Percentiles rank a stretch among this genome's conserved stretches.
Conservation (phyloP, 2,113 vertebrate genomes). For the Andinoacara biseriatus region DNA sequence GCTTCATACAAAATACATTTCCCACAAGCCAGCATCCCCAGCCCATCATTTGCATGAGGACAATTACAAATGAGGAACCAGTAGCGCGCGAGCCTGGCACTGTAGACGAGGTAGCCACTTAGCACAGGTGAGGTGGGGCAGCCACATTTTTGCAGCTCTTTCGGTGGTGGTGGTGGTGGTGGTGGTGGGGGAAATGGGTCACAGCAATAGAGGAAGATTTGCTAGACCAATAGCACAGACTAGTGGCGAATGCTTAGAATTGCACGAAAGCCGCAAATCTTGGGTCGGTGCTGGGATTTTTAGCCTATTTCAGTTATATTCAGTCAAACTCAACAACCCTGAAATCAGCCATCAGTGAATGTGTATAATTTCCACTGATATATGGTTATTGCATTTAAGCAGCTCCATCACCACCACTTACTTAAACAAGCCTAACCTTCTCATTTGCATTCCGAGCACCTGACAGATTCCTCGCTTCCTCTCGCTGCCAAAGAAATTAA, state of each 20-base stretch:
- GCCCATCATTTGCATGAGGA: conserved; percentile 56
- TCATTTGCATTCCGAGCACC: conserved; percentile 11
- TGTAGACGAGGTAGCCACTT: conserved; percentile 37
- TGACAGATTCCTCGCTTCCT: background rate
- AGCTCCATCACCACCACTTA: conserved; percentile 16
- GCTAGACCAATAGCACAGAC: conserved; percentile 75
- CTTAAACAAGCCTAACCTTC: conserved; percentile 20
- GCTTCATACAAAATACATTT: conserved; percentile 33
- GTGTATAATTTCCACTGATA: conserved; percentile 24
- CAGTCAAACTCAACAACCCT: conserved; percentile 18
- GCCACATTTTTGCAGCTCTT: conserved; percentile 46
- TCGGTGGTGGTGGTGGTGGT: too few relatives aligned
- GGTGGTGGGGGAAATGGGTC: conserved; percentile 66
- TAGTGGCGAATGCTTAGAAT: conserved; percentile 51
- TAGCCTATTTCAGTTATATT: background rate
- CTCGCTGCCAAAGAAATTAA: conserved; percentile 29
- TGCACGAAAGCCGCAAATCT: background rate
- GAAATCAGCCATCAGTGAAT: conserved; percentile 8
- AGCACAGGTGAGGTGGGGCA: conserved; percentile 66
- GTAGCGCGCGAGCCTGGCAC: conserved; percentile 1
- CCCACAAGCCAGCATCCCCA: conserved; percentile 47
- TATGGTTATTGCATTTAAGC: conserved; percentile 3
- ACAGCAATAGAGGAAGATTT: conserved; percentile 24
- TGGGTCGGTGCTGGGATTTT: background rate
- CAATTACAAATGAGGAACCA: conserved; percentile 53